Evolutionary conservation across 1,140 invertebrate genomes (phyloP).

Genomic region (Hycleus phaleratus): DNA sequence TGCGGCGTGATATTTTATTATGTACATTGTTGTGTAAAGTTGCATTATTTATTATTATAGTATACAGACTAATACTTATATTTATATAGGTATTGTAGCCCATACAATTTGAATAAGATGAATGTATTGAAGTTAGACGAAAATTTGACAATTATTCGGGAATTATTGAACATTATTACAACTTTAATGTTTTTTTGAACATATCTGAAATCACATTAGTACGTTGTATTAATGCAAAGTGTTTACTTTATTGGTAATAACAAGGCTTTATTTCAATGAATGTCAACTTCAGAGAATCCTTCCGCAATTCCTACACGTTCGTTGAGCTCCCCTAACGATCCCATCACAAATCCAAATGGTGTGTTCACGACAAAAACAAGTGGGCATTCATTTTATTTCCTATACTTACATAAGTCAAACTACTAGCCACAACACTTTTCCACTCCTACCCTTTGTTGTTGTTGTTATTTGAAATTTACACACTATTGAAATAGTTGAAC

Average conservation of each 20-base stretch:
- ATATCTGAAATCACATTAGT: slow-evolving; percentile 2
- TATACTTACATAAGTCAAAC: slow-evolving; percentile 6
- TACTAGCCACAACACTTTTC: neutral
- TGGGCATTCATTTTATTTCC: slow-evolving; percentile 11
- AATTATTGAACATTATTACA: no score
- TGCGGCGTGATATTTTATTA: slow-evolving; percentile 29
- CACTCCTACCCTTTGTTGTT: neutral
- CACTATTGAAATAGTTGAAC: neutral
- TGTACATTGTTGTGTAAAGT: slow-evolving; percentile 30
- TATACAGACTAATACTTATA: slow-evolving; percentile 3
- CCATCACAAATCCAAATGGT: slow-evolving; percentile 26
- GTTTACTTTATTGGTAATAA: slow-evolving; percentile 24
- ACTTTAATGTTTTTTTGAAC: neutral
- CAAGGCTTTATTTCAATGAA: slow-evolving; percentile 27
- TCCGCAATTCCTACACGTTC: slow-evolving; percentile 20
- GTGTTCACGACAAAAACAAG: slow-evolving; percentile 27
- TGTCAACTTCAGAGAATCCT: slow-evolving; percentile 23
- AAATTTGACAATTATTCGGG: no score
- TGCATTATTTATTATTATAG: slow-evolving; percentile 28
- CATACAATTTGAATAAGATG: no score
- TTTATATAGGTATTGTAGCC: no score
- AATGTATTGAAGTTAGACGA: no score
- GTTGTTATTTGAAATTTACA: neutral
- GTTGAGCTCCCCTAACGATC: slow-evolving; percentile 16
- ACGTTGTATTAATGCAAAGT: slow-evolving; percentile 19